phyloP scores from a whole-genome alignment of 2,797 vertebrate species.

The Pseudochaenichthys georgianus region DNA sequence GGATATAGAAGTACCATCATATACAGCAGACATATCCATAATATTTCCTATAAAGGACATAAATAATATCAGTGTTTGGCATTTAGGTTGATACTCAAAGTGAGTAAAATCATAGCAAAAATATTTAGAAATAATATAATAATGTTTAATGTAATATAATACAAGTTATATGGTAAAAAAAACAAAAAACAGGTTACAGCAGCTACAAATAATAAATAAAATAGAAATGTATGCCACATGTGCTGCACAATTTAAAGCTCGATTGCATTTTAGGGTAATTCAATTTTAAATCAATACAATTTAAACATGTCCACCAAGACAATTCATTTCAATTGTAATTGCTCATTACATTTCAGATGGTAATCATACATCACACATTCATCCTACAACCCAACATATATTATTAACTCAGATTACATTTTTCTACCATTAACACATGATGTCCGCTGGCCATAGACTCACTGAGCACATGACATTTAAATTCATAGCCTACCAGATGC shows the following conservation, averaged over 20 bases:
- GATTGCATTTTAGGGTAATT: neutral
- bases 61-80: neutral
- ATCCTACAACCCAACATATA: neutral
- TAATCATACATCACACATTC: neutral
- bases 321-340: neutral
- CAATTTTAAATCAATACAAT: neutral
- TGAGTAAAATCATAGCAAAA: neutral
- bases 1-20: neutral
- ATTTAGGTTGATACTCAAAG: neutral
- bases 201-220: neutral
- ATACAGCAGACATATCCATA: neutral
- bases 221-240: neutral
- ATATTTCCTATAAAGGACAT: conserved; percentile 1
- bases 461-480: conserved; percentile 5
- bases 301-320: neutral
- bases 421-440: neutral
- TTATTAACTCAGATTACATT: neutral
- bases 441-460: neutral
- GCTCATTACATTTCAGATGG: neutral
- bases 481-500: conserved; percentile 14
- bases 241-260: neutral
- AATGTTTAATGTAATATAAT: too few relatives aligned
- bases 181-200: neutral
- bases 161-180: too few relatives aligned
- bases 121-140: neutral